Evolutionary conservation across 92 coral and sea anemone genomes (phyloP).

Genomic region (Zoanthus solanderi): DNA sequence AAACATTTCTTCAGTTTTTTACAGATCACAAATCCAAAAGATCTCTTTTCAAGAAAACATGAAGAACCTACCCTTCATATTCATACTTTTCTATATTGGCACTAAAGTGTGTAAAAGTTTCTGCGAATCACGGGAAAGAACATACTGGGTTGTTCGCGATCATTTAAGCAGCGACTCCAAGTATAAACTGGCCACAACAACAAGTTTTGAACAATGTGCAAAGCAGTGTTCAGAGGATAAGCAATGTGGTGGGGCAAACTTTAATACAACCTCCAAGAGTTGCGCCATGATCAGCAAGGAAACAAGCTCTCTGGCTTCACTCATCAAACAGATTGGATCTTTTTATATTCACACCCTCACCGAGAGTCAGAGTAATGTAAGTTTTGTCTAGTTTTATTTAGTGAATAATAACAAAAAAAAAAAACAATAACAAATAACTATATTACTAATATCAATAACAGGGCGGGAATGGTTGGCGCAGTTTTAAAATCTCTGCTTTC

Average conservation of each 20-base stretch:
- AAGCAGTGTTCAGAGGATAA: constrained; percentile 4
- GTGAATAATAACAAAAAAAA: no score
- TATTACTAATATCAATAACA: no score
- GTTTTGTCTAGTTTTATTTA: no score
- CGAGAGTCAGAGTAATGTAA: no score
- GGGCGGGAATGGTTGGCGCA: no score
- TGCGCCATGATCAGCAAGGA: constrained; percentile 14
- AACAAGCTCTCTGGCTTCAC: not conserved
- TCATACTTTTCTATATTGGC: not conserved
- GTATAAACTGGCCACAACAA: not conserved
- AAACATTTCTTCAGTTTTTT: not conserved
- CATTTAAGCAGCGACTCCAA: not conserved
- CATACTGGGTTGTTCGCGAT: constrained; percentile 22
- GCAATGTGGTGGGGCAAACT: constrained; percentile 11
- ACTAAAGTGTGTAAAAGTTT: not conserved
- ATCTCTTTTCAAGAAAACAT: not conserved
- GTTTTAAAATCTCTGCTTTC: no score
- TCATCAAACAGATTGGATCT: constrained; percentile 3
- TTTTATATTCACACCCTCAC: not conserved
- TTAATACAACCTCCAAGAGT: not conserved
- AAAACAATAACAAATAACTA: no score
- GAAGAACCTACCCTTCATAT: not conserved
- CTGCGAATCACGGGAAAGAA: constrained; percentile 20
- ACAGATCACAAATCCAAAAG: not conserved
- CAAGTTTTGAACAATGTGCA: constrained; percentile 6